Conservation (phyloP, 1,140 invertebrate species). For the Microvelia longipes region DNA sequence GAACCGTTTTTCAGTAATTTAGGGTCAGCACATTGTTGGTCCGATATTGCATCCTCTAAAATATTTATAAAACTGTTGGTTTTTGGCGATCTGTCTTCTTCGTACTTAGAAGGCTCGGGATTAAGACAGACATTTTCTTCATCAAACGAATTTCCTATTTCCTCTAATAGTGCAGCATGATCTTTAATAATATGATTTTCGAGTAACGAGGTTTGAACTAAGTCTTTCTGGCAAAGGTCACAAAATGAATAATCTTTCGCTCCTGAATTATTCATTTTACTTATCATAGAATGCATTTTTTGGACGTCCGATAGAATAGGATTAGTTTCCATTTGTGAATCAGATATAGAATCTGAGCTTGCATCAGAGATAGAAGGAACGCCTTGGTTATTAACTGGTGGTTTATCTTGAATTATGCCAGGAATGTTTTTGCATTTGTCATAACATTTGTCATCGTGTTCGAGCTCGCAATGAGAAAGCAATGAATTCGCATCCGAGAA, state of each 20-base stretch:
- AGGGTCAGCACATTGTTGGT: conserved; percentile 6
- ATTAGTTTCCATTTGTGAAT: conserved; percentile 6
- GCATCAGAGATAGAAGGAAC: background rate
- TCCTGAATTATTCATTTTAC: conserved; percentile 66
- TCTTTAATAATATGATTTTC: conserved; percentile 43
- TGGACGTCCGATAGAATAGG: conserved; percentile 42
- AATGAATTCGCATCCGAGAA: conserved; percentile 14
- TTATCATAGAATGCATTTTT: conserved; percentile 80
- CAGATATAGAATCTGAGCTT: background rate
- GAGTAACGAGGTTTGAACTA: conserved; percentile 39
- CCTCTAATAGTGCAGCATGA: conserved; percentile 35
- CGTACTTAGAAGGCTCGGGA: background rate
- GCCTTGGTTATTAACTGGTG: background rate
- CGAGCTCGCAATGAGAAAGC: conserved; percentile 13
- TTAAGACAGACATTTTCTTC: conserved; percentile 18
- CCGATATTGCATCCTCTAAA: background rate
- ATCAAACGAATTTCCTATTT: conserved; percentile 25
- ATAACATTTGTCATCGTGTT: conserved; percentile 5
- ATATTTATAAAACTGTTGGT: background rate
- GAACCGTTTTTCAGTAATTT: conserved; percentile 3
- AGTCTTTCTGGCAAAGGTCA: conserved; percentile 40
- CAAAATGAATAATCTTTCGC: conserved; percentile 35
- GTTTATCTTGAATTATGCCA: background rate
- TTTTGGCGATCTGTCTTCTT: conserved; percentile 8
- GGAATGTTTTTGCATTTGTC: background rate